Evolutionary conservation across 2,888 invertebrate species (phyloP).

Genomic region (Prostheceraeus crozeri): DNA sequence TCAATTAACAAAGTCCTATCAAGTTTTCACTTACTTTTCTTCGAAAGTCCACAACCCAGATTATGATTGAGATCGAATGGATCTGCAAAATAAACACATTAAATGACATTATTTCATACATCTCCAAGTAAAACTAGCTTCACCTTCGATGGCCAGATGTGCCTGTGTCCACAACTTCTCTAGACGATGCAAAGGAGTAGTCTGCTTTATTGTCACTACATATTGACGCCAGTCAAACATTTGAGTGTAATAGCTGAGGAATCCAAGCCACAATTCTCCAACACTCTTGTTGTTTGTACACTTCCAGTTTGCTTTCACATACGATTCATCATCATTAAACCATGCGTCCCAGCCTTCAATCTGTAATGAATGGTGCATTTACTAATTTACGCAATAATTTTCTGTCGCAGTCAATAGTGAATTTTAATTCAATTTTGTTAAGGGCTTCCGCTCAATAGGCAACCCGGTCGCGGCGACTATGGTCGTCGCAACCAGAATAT

Average conservation of each 20-base stretch:
- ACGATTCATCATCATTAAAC: slow-evolving; percentile 57
- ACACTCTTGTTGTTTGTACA: slow-evolving; percentile 55
- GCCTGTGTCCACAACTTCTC: slow-evolving; percentile 62
- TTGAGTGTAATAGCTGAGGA: slow-evolving; percentile 61
- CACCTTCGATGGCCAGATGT: slow-evolving; percentile 61
- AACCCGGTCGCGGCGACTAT: too few species aligned
- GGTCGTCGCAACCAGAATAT: too few species aligned
- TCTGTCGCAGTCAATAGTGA: too few species aligned
- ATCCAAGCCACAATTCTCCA: slow-evolving; percentile 60
- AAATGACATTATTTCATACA: background rate
- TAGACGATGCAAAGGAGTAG: slow-evolving; percentile 57
- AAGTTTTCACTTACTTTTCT: slow-evolving; percentile 60
- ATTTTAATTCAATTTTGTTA: too few species aligned
- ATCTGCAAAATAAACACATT: slow-evolving; percentile 54
- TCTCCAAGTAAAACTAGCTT: too few species aligned
- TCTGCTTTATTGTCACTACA: slow-evolving; percentile 60
- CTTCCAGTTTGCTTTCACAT: background rate
- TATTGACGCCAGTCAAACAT: slow-evolving; percentile 59
- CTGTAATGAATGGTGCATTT: too few species aligned
- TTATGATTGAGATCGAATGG: slow-evolving; percentile 63
- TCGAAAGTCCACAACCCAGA: slow-evolving; percentile 60
- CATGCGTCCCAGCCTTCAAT: slow-evolving; percentile 61
- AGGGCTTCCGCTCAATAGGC: too few species aligned
- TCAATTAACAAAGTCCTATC: too few species aligned
- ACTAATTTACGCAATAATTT: too few species aligned